A percentile compares a stretch with the other conserved stretches of the same genome.
Conservation (phyloP, 2,888 invertebrate genomes). For the Caenorhabditis zanzibari region DNA sequence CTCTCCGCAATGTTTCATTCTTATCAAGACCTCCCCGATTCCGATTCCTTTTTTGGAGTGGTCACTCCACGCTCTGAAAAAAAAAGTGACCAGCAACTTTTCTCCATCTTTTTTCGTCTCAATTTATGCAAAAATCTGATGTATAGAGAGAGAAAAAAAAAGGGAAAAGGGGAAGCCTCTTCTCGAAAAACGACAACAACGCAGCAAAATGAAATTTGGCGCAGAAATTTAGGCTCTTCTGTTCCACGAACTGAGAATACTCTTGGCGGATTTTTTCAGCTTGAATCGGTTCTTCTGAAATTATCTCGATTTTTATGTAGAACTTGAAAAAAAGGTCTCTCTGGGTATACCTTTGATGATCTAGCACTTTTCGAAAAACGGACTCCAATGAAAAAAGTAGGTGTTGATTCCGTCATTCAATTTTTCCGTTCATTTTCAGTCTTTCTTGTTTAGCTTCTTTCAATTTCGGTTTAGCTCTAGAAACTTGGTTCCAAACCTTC, state of each 20-base stretch:
- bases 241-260: constrained; percentile 17
- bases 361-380: too few relatives aligned
- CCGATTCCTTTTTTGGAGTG: neutral
- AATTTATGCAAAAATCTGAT: constrained; percentile 55
- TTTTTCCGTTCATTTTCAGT: too few relatives aligned
- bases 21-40: neutral
- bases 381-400: too few relatives aligned
- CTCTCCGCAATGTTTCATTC: neutral
- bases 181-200: constrained; percentile 37
- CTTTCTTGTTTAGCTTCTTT: too few relatives aligned
- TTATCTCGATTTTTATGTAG: too few relatives aligned
- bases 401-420: too few relatives aligned
- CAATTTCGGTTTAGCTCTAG: too few relatives aligned
- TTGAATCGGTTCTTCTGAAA: neutral
- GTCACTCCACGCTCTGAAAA: constrained; percentile 30
- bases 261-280: neutral
- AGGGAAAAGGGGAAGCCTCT: neutral
- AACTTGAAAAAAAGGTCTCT: too few relatives aligned
- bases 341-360: neutral
- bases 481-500: too few relatives aligned
- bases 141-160: neutral
- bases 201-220: constrained; percentile 58
- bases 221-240: constrained; percentile 17
- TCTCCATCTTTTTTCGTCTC: neutral
- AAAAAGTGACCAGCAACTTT: constrained; percentile 36